Conservation (phyloP, 2,888 invertebrate species). For the Diaprepes abbreviatus region DNA sequence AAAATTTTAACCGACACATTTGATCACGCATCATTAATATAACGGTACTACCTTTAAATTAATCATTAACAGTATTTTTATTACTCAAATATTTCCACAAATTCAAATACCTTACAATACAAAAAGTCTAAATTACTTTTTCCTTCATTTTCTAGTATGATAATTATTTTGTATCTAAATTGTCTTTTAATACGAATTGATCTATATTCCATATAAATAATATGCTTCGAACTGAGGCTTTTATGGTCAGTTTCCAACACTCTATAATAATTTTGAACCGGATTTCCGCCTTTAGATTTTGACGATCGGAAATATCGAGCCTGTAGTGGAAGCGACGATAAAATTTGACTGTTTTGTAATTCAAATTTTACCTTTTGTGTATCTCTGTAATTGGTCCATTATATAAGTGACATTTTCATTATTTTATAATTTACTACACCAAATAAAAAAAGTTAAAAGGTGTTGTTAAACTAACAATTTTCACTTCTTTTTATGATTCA, state of each 20-base stretch:
- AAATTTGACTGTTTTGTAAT: slow-evolving; percentile 9
- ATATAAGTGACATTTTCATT: neutral
- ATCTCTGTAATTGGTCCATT: neutral
- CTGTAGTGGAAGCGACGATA: neutral
- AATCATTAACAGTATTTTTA: too few relatives aligned
- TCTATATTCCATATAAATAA: slow-evolving; percentile 7
- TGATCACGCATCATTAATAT: too few relatives aligned
- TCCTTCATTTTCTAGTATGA: neutral
- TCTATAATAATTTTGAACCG: slow-evolving; percentile 5
- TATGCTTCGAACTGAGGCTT: neutral
- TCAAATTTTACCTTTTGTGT: slow-evolving; percentile 2
- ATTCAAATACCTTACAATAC: too few relatives aligned
- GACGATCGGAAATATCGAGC: slow-evolving; percentile 16
- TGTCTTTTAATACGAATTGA: slow-evolving; percentile 7
- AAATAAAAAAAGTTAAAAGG: too few relatives aligned
- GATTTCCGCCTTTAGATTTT: slow-evolving; percentile 15
- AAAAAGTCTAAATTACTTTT: too few relatives aligned
- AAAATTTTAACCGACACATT: too few relatives aligned
- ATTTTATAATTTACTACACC: neutral
- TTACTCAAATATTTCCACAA: too few relatives aligned
- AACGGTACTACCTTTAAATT: too few relatives aligned
- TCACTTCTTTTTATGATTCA: too few relatives aligned
- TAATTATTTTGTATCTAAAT: neutral
- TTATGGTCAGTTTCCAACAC: slow-evolving; percentile 13
- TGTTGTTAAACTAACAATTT: too few relatives aligned